Conservation (phyloP, 2,888 invertebrate genomes). For the Tenthredo amoena region DNA sequence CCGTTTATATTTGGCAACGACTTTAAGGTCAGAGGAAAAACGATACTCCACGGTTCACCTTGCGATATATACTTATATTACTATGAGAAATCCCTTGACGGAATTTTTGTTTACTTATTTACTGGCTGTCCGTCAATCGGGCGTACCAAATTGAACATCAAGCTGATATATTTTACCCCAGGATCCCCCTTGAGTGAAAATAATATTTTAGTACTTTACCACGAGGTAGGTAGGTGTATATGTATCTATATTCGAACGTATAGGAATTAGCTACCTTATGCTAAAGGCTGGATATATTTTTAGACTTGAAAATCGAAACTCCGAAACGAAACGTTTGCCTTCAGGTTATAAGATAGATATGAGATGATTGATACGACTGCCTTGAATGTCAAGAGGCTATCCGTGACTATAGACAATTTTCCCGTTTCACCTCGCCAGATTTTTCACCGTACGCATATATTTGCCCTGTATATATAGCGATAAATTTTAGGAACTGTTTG, state of each 20-base stretch:
- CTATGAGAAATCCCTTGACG: neutral
- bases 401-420: slow-evolving; percentile 20
- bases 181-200: neutral
- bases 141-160: neutral
- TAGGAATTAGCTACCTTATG: neutral
- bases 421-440: neutral
- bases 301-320: slow-evolving; percentile 1
- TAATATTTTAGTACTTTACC: neutral
- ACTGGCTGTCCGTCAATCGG: neutral
- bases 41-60: neutral
- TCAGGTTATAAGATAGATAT: neutral
- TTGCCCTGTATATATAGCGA: neutral
- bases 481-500: neutral
- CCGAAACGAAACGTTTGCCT: slow-evolving; percentile 1
- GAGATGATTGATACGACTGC: slow-evolving; percentile 7
- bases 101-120: slow-evolving; percentile 18
- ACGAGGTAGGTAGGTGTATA: neutral
- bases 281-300: neutral
- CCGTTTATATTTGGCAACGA: neutral
- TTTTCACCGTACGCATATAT: neutral
- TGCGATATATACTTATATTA: neutral
- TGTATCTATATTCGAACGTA: neutral
- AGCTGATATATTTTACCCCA: neutral
- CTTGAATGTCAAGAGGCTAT: slow-evolving; percentile 19
- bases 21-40: slow-evolving; percentile 3